Percentiles rank a stretch among this genome's conserved stretches.
Evolutionary conservation across 2,113 vertebrate genomes (phyloP).

Genomic region (Oncorhynchus masou): DNA sequence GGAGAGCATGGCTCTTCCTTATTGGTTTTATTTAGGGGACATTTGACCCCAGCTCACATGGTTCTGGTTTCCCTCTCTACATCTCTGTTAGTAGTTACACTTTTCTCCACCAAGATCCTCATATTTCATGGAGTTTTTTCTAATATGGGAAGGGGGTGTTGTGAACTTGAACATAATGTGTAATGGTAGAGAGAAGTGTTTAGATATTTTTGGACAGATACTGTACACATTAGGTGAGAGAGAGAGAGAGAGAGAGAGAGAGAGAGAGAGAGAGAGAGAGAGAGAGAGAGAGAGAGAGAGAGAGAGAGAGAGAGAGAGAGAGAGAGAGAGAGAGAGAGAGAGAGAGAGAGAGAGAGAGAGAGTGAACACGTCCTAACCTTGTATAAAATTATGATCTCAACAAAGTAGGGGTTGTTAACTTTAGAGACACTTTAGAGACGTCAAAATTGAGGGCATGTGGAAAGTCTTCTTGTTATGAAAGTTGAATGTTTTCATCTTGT

Average conservation of each 20-base stretch:
- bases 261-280: neutral
- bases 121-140: slow-evolving; percentile 51
- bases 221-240: slow-evolving; percentile 40
- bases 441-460: neutral
- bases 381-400: slow-evolving; percentile 11
- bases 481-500: neutral
- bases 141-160: slow-evolving; percentile 1
- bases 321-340: slow-evolving; percentile 24
- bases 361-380: slow-evolving; percentile 23
- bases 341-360: neutral
- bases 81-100: slow-evolving; percentile 52
- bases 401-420: too few relatives aligned
- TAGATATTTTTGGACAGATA: slow-evolving; percentile 52
- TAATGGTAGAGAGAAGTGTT: slow-evolving; percentile 54
- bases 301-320: slow-evolving; percentile 27
- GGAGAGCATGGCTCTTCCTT: slow-evolving; percentile 51
- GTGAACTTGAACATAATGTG: slow-evolving; percentile 32
- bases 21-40: slow-evolving; percentile 63
- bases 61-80: slow-evolving; percentile 45
- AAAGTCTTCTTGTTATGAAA: too few relatives aligned
- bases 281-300: slow-evolving; percentile 18
- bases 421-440: neutral
- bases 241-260: slow-evolving; percentile 21
- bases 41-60: slow-evolving; percentile 38
- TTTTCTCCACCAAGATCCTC: slow-evolving; percentile 43